Evolutionary conservation across 2,888 invertebrate genomes (phyloP), one percentile per base, ranked within the genome.

Genomic region (Macaria notata): DNA sequence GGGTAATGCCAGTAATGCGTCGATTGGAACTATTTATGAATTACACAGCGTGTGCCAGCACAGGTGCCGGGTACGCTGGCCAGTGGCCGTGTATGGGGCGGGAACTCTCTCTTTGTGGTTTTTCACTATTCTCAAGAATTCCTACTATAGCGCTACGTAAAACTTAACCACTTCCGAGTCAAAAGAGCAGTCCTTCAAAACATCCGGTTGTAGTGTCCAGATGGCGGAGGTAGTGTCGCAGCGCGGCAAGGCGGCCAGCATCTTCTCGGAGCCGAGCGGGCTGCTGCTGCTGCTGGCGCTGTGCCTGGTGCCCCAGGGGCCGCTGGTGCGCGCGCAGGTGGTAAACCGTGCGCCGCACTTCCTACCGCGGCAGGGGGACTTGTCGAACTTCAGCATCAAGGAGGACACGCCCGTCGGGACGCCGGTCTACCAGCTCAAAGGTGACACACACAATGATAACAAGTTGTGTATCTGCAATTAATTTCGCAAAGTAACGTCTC

Each of bases 351-450:
- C 94, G 1, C 96, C 96, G 0, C 94, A 95, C 73, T 96, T 96
- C 78, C 84, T 95, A 31, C 93, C 95, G 30, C 95, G 95, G 65
- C 86, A 87, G 1, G 96, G 96, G 1, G 96, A 96, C 75, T 95
- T 96, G 95, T 93, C 94, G 2, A 93, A 94, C 60, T 94, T 96
- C 73, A 94, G 94, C 56, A 81, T 96, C 8, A 92, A 94, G 7
- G 96, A 96, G 79, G 94, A 95, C 68, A 95, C 96, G 1, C 92
- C 93, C 41, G 94, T 95, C 8, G 96, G 96, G 39, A 94, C 95
- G 56, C 95, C 95, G 0, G 94, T 96, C 1, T 96, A 96, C 83
- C 95, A 95, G 68, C 90, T 95, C 42, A 94, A 94, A 92, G 95
- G 95, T 92, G 88, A 47, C 9, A 9, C 33, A 6, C 5, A 19